These are phyloP conservation scores for Manis pentadactyla DNA, from an alignment of 2,797 vertebrate genomes.

Conservation along the genomic window DNA sequence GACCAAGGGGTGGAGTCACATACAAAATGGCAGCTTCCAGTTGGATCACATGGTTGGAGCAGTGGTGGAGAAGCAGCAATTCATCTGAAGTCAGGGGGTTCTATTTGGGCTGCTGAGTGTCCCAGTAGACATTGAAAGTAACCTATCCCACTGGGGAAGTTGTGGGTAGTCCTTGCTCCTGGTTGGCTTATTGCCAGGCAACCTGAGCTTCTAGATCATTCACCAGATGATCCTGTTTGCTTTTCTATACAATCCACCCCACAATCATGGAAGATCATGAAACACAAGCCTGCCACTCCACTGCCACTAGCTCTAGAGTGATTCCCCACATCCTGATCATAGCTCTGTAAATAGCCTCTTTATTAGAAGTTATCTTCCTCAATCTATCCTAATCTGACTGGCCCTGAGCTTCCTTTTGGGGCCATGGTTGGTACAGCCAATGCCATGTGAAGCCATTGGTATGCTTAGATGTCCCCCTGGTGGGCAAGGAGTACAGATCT, in stretches of 20 bases:
- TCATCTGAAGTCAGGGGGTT: neutral
- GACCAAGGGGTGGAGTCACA: neutral
- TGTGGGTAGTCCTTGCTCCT: neutral
- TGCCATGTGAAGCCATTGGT: too few relatives aligned
- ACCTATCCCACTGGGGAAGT: neutral
- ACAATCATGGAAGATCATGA: neutral
- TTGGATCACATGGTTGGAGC: neutral
- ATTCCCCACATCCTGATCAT: neutral
- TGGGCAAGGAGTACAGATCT: too few relatives aligned
- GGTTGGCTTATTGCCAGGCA: neutral
- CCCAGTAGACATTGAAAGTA: too few relatives aligned
- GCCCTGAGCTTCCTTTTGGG: too few relatives aligned
- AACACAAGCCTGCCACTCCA: neutral
- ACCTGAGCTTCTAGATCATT: neutral
- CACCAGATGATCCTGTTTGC: neutral
- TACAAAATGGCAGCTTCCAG: neutral
- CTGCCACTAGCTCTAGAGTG: neutral
- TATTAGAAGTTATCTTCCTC: neutral
- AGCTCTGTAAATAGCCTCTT: neutral
- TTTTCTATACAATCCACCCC: neutral
- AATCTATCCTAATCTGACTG: neutral
- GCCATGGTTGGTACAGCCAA: too few relatives aligned
- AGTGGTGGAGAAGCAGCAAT: neutral
- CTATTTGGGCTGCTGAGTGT: neutral
- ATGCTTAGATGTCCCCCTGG: neutral